Evolutionary conservation across 2,888 invertebrate species (phyloP), one percentile per base, ranked within the genome.

Genomic region (Microctonus hyperodae): DNA sequence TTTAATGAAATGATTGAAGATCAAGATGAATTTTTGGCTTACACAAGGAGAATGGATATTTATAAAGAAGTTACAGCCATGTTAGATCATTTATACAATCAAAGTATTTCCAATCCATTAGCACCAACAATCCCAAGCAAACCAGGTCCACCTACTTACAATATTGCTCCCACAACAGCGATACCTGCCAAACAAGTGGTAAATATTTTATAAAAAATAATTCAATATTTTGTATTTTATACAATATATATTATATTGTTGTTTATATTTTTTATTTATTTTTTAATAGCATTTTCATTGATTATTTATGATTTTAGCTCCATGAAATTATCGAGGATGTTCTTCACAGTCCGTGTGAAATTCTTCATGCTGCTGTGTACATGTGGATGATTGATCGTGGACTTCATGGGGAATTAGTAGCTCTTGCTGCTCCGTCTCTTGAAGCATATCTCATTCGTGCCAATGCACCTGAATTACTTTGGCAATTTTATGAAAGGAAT

Each of bases 401-500:
- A 73, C 87, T 94, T 80, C 88, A 90, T 51, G 86, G 88, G 76
- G 92, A 93, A 77, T 79, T 94, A 53, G 89, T 90, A 58, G 87
- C 88, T 56, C 86, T 90, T 0, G 88, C 89, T 11, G 88, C 90
- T 48, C 87, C 91, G 1, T 93, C 91, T 10, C 85, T 96, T 55
- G 95, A 96, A 82, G 87, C 89, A 28, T 96, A 92, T 83, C 85
- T 96, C 53, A 88, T 87, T 60, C 80, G 81, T 1, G 78, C 79
- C 1, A 80, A 81, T 68, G 81, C 79, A 0, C 83, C 82, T 1
- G 82, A 83, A 56, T 58, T 98, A 72, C 85, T 98, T 65, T 98
- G 98, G 98, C 96, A 96, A 84, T 97, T 94, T 82, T 96, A 98
- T 79, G 97, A 98, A 84, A 92, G 93, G 81, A 92, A 91, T 78